Evolutionary conservation across 2,113 vertebrate genomes (phyloP).

Genomic region (Zootoca vivipara): DNA sequence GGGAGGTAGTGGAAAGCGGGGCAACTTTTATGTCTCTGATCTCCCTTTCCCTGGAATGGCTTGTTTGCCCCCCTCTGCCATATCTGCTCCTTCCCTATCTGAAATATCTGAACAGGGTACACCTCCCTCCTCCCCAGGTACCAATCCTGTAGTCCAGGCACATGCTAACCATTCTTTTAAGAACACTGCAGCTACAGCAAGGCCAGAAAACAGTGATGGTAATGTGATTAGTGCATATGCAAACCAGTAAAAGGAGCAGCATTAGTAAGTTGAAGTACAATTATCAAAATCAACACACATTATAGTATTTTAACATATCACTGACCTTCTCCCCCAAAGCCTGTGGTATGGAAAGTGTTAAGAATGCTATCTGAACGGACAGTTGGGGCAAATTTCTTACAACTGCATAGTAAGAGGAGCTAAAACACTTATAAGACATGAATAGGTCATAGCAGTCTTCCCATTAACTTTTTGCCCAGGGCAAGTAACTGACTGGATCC

Average conservation of each 20-base stretch:
- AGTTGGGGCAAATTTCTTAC: neutral
- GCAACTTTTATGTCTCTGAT: neutral
- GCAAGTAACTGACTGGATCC: neutral
- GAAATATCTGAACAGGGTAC: neutral
- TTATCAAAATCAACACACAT: no score
- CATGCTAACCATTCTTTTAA: neutral
- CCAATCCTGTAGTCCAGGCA: neutral
- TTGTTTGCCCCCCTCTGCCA: neutral
- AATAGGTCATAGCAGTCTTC: neutral
- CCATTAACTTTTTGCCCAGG: no score
- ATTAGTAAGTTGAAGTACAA: neutral
- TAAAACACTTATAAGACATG: neutral
- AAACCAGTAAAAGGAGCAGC: neutral
- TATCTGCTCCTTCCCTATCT: neutral
- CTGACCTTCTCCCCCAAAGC: neutral
- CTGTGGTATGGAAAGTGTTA: neutral
- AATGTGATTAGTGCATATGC: neutral
- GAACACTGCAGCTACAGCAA: neutral
- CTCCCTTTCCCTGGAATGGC: neutral
- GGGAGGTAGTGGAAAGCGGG: neutral
- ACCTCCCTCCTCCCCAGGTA: neutral
- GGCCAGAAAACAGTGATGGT: neutral
- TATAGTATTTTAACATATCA: neutral
- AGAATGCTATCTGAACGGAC: neutral
- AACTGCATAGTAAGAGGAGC: neutral